Evolutionary conservation across 2,797 vertebrate genomes (phyloP).

Genomic region (Selene dorsalis): DNA sequence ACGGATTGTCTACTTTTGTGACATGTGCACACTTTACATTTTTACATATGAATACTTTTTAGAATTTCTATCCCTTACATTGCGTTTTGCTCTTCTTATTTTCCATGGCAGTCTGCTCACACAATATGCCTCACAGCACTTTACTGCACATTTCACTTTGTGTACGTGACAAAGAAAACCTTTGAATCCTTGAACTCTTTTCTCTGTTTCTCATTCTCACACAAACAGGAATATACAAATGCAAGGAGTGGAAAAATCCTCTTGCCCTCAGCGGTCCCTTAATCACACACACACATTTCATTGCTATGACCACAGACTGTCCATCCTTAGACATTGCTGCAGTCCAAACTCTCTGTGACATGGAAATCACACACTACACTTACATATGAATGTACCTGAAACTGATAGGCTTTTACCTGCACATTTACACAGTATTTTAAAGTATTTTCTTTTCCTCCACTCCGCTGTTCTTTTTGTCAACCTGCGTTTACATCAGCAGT

Average conservation of each 20-base stretch:
- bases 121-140: background rate
- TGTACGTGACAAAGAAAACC: slow-evolving; percentile 12
- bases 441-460: background rate
- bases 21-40: background rate
- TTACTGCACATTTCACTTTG: background rate
- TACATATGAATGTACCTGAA: background rate
- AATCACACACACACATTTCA: slow-evolving; percentile 12
- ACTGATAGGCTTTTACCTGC: background rate
- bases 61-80: background rate
- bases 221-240: slow-evolving; percentile 8
- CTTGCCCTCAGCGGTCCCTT: background rate
- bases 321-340: slow-evolving; percentile 7
- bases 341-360: background rate
- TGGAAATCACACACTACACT: slow-evolving; percentile 8
- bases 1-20: background rate
- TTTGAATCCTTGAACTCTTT: background rate
- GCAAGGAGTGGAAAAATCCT: background rate
- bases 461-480: slow-evolving; percentile 26
- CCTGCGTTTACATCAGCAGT: background rate
- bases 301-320: background rate
- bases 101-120: background rate
- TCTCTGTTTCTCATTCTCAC: background rate
- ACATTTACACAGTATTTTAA: background rate
- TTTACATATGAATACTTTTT: background rate
- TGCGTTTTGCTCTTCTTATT: background rate